Conservation (phyloP, 2,113 vertebrate species). For the Gulo gulo region DNA sequence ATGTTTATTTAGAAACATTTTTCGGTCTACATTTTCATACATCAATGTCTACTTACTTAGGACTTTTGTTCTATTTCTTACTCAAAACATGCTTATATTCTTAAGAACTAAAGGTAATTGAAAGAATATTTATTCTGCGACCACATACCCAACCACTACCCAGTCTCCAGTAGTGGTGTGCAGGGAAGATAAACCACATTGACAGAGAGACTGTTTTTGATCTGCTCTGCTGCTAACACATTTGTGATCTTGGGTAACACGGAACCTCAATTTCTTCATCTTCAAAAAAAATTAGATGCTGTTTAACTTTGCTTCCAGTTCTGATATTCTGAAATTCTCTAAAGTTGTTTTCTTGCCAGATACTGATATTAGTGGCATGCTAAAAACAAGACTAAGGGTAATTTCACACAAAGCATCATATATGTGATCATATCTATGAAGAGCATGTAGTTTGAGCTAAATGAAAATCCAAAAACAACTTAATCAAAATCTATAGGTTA, state of each 20-base stretch:
- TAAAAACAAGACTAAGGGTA: background rate
- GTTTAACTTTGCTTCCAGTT: slow-evolving; percentile 16
- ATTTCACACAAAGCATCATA: background rate
- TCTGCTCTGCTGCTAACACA: background rate
- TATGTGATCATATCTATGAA: background rate
- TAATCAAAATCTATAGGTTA: background rate
- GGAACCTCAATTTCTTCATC: background rate
- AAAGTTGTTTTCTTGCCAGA: background rate
- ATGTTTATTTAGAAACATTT: background rate
- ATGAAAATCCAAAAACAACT: background rate
- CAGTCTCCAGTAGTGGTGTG: background rate
- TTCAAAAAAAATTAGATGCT: background rate
- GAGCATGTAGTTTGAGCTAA: background rate
- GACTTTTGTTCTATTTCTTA: background rate
- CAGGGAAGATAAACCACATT: background rate
- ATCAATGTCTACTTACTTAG: background rate
- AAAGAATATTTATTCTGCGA: background rate
- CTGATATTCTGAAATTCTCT: background rate
- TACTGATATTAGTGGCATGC: background rate
- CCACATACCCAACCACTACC: background rate
- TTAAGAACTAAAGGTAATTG: background rate
- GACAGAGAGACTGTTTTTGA: background rate
- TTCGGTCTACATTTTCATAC: background rate
- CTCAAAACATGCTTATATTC: background rate
- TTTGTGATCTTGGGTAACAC: background rate